Conservation (phyloP, 1,140 invertebrate genomes). For the Asbolus verrucosus region DNA sequence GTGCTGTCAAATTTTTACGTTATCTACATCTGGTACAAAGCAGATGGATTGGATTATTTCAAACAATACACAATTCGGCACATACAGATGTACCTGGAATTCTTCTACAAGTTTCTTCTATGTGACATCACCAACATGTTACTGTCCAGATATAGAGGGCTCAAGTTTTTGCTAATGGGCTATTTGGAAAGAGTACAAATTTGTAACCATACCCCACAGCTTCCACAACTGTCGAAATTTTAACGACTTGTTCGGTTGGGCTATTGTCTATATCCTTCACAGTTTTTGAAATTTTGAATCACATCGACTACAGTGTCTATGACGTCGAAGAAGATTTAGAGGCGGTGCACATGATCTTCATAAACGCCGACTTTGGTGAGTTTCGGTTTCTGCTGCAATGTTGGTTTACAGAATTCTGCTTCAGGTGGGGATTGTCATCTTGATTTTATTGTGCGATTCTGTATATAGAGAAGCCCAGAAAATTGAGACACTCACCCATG, state of each 20-base stretch:
- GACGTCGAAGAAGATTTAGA: too few species aligned
- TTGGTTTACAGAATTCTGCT: too few species aligned
- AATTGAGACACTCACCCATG: background rate
- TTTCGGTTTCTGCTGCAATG: too few species aligned
- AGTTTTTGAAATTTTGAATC: too few species aligned
- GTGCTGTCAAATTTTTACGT: background rate
- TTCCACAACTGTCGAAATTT: too few species aligned
- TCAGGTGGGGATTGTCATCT: background rate
- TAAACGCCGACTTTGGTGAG: too few species aligned
- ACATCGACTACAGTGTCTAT: too few species aligned
- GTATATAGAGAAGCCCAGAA: background rate
- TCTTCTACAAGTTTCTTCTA: background rate
- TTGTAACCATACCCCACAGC: background rate
- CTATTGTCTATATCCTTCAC: too few species aligned
- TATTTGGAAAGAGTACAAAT: background rate
- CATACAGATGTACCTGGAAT: background rate
- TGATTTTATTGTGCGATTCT: background rate
- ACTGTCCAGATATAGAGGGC: background rate
- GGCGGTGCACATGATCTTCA: too few species aligned
- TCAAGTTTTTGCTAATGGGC: background rate
- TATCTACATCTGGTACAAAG: background rate
- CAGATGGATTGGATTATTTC: background rate
- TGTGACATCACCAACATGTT: background rate
- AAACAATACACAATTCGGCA: background rate
- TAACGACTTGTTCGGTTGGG: too few species aligned